Evolutionary conservation across 2,113 vertebrate genomes (phyloP), one percentile per base, ranked within the genome.

Genomic region (Passer domesticus): DNA sequence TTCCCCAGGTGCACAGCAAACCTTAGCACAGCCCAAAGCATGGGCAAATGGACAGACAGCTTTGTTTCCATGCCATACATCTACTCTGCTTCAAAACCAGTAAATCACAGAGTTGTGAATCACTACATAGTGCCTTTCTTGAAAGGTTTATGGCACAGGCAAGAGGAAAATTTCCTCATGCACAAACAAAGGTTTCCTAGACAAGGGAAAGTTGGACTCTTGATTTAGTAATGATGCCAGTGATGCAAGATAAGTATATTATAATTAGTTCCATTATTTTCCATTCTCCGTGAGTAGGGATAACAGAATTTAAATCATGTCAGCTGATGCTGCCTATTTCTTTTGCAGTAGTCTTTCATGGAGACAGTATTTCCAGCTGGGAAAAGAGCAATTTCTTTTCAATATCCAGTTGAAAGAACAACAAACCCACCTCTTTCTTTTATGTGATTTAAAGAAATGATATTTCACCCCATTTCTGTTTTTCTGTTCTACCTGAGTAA

Each of bases 101-200:
- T 66, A 62, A 67, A 73, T 83, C 75, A 58, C 47, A 15, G 15
- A 13, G 13, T 39, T 92, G n/a, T 47, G 27, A 90, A 88, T 85
- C 77, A 58, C 24, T 95, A 67, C 72, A 25, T 28, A 69, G 50
- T 0, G 0, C 46, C 63, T 87, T 92, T 95, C 78, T 85, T 94
- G 82, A 95, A 92, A 90, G 52, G 46, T 88, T 90, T 77, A 50
- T 93, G 92, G 88, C 83, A 90, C 43, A 88, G 50, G 23, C 37
- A 80, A 83, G 23, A 90, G 68, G 83, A 94, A 94, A 87, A 87
- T 94, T 91, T 94, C 89, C 84, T 94, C 13, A 0, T 91, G 50
- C 50, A 80, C 58, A 62, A 91, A 72, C 44, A 94, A 76, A 94
- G 20, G n/a, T 86, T 95, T 96, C 94, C 92, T 95, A 86, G 95